Evolutionary conservation across 2,888 invertebrate species (phyloP).

Genomic region (Drosophila rubida): DNA sequence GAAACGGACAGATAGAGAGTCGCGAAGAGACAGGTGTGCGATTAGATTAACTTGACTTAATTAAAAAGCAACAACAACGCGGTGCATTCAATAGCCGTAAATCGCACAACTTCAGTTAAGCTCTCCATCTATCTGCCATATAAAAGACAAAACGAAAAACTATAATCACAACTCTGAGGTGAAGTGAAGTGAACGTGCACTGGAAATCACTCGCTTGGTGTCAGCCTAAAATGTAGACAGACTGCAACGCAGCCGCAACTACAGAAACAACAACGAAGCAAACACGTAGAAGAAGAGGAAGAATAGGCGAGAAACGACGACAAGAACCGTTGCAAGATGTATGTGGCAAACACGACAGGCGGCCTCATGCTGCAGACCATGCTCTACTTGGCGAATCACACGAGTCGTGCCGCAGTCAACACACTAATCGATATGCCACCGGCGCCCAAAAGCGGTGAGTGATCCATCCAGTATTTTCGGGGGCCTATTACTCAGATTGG

Average conservation of each 20-base stretch:
- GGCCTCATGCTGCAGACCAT: conserved; percentile 85
- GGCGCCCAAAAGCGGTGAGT: conserved; percentile 83
- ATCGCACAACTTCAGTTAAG: conserved; percentile 32
- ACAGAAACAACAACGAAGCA: neutral
- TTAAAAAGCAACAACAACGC: conserved; percentile 34
- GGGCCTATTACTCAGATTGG: neutral
- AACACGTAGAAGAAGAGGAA: neutral
- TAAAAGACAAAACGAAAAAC: neutral
- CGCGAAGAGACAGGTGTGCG: conserved; percentile 38
- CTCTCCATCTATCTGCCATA: neutral
- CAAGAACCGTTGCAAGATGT: conserved; percentile 64
- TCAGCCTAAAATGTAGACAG: conserved; percentile 41
- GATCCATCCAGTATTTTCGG: neutral
- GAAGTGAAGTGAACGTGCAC: conserved; percentile 13
- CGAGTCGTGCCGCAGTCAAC: conserved; percentile 82
- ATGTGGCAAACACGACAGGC: conserved; percentile 83
- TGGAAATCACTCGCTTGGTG: conserved; percentile 1
- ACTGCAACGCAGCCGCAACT: conserved; percentile 15
- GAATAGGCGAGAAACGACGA: neutral
- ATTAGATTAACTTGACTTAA: conserved; percentile 53
- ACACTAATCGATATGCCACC: conserved; percentile 83
- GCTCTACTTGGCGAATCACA: conserved; percentile 84
- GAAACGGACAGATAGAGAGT: conserved; percentile 3
- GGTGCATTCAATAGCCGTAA: conserved; percentile 8
- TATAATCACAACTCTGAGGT: conserved; percentile 10